phyloP scores from a whole-genome alignment of 1,140 invertebrate genomes.

The Zaprionus inermis region DNA sequence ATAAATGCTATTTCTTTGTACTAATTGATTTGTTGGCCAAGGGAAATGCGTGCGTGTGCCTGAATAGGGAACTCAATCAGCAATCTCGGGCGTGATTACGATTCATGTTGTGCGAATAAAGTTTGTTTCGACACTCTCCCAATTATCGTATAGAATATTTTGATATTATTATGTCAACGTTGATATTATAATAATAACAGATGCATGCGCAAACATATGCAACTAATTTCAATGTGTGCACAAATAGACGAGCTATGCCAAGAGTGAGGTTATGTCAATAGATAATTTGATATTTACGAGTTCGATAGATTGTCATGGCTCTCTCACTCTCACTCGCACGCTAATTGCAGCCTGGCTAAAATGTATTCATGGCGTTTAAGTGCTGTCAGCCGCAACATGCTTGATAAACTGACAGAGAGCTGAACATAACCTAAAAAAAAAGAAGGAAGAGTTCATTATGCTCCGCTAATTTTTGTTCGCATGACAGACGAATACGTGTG shows the following conservation, averaged over 20 bases:
- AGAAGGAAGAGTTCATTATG: conserved; percentile 66
- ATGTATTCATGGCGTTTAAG: conserved; percentile 74
- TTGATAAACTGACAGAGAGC: conserved; percentile 64
- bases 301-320: not conserved
- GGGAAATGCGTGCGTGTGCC: not conserved
- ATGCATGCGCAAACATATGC: not conserved
- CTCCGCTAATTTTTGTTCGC: conserved; percentile 59
- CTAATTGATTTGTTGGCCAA: conserved; percentile 11
- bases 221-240: not conserved
- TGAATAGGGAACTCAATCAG: not conserved
- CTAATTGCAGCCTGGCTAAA: conserved; percentile 59
- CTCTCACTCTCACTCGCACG: too few relatives aligned
- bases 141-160: not conserved
- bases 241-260: not conserved
- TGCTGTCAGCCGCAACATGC: conserved; percentile 55
- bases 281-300: not conserved
- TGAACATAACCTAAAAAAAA: conserved; percentile 44
- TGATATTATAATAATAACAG: not conserved
- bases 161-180: not conserved
- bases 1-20: conserved; percentile 10
- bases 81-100: not conserved
- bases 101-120: not conserved
- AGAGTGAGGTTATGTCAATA: not conserved
- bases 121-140: not conserved
- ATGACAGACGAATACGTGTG: not conserved